phyloP scores from a whole-genome alignment of 2,888 invertebrate species.

The Erynnis tages region DNA sequence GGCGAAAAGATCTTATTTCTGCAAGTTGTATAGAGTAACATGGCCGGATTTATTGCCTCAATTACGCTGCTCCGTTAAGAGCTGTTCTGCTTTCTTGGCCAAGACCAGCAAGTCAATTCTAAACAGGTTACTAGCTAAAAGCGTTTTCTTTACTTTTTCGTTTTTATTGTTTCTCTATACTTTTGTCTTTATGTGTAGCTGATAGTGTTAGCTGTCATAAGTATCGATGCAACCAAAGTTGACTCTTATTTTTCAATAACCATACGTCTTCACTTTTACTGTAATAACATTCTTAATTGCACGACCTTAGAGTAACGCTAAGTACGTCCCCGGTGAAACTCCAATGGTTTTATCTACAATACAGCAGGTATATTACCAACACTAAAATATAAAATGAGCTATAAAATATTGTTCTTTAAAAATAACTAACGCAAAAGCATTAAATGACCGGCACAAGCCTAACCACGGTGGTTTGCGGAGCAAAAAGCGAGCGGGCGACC shows the following conservation, averaged over 20 bases:
- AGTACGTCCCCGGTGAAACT: no score
- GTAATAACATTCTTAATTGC: no score
- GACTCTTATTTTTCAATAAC: no score
- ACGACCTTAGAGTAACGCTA: no score
- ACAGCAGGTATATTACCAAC: no score
- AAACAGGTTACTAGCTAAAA: conserved; percentile 53
- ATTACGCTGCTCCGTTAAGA: not conserved
- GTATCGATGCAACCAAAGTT: no score
- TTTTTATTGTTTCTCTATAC: no score
- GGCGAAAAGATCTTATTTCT: no score
- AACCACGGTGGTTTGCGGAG: conserved; percentile 30
- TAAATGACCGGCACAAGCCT: conserved; percentile 15
- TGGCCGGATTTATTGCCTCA: not conserved
- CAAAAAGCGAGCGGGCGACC: conserved; percentile 46
- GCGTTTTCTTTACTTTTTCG: not conserved
- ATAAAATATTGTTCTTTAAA: not conserved
- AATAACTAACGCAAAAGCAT: conserved; percentile 13
- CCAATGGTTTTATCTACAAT: no score
- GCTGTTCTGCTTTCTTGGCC: conserved; percentile 41
- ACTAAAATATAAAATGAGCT: not conserved
- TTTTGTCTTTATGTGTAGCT: no score
- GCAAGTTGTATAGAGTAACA: not conserved
- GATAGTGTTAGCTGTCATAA: no score
- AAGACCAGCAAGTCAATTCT: conserved; percentile 71
- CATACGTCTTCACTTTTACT: no score